phyloP scores from a whole-genome alignment of 2,113 vertebrate species.

The Antennarius striatus region DNA sequence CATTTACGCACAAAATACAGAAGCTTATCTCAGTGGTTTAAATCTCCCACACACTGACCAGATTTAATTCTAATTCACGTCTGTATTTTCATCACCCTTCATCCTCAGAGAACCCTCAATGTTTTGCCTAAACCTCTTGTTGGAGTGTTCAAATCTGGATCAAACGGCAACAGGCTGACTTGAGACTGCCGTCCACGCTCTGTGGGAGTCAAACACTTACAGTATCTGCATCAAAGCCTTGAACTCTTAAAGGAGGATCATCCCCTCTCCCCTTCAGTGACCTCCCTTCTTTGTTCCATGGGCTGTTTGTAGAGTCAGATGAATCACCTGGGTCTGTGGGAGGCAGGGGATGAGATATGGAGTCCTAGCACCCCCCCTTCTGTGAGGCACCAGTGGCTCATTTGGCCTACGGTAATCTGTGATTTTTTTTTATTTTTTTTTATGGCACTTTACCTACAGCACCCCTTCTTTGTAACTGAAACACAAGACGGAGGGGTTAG shows the following conservation, averaged over 20 bases:
- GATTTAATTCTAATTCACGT: too few relatives aligned
- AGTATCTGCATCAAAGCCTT: slow-evolving; percentile 10
- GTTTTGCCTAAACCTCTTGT: not conserved
- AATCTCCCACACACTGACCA: too few relatives aligned
- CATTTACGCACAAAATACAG: too few relatives aligned
- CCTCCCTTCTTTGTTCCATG: not conserved
- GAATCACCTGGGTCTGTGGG: slow-evolving; percentile 44
- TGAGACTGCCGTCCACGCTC: not conserved
- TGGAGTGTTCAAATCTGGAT: not conserved
- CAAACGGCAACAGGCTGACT: not conserved
- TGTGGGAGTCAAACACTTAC: not conserved
- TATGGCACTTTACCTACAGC: slow-evolving; percentile 66
- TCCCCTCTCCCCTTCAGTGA: slow-evolving; percentile 5
- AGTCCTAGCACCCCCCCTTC: slow-evolving; percentile 40
- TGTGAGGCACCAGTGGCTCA: slow-evolving; percentile 55
- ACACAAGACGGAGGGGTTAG: slow-evolving; percentile 69
- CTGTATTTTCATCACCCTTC: not conserved
- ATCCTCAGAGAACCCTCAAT: not conserved
- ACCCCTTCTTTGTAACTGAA: slow-evolving; percentile 53
- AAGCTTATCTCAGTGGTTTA: too few relatives aligned
- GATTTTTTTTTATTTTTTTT: slow-evolving; percentile 53
- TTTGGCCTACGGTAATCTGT: slow-evolving; percentile 50
- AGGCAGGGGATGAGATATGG: slow-evolving; percentile 48
- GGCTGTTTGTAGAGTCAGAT: slow-evolving; percentile 30
- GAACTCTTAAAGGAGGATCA: not conserved